A percentile compares a stretch with the other conserved stretches of the same genome.
Evolutionary conservation across 2,797 vertebrate species (phyloP).

Genomic region (Gorsachius magnificus): DNA sequence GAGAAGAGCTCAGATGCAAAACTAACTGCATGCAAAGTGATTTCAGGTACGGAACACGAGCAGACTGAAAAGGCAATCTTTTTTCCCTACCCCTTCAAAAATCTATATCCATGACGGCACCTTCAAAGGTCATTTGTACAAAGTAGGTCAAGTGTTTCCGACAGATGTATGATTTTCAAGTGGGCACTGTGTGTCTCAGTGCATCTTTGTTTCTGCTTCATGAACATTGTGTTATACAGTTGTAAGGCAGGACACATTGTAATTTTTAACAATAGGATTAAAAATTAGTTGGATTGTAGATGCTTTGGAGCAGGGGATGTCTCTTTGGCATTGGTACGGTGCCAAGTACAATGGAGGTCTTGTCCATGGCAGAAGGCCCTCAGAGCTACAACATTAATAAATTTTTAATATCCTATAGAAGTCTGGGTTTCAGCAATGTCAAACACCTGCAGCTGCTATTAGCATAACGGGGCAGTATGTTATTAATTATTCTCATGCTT

Average conservation of each 20-base stretch:
- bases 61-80: background rate
- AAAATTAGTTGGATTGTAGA: background rate
- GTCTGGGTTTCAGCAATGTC: background rate
- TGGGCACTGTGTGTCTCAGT: background rate
- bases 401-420: background rate
- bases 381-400: background rate
- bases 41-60: background rate
- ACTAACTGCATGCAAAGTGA: background rate
- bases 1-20: background rate
- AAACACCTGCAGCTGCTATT: constrained; percentile 17
- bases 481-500: background rate
- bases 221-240: constrained; percentile 5
- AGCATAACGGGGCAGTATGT: background rate
- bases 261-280: constrained; percentile 31
- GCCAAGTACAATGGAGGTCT: background rate
- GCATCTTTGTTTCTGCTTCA: constrained; percentile 5
- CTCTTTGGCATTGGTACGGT: background rate
- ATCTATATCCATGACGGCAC: background rate
- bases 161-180: background rate
- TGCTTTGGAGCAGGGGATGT: background rate
- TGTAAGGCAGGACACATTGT: background rate
- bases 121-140: background rate
- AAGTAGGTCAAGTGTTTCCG: background rate
- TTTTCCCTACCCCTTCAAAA: background rate
- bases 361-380: accelerated